Percentiles rank a stretch among this genome's conserved stretches.
These are phyloP conservation scores for Campoplex capitator DNA, from an alignment of 2,888 invertebrate species.

Conservation along the genomic window DNA sequence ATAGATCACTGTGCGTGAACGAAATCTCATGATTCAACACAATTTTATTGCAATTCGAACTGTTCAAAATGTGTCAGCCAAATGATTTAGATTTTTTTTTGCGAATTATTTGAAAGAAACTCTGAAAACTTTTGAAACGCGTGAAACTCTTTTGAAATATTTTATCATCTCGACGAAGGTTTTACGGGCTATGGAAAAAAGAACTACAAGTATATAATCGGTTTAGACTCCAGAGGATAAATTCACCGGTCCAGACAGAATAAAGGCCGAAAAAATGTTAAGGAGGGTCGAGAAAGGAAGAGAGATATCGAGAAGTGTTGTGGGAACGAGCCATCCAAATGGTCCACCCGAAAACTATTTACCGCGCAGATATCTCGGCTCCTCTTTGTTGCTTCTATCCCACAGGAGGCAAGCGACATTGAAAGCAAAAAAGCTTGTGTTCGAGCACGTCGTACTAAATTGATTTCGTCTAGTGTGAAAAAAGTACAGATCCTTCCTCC, in stretches of 20 bases:
- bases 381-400: slow-evolving; percentile 21
- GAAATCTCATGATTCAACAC: neutral
- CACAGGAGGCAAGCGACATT: slow-evolving; percentile 11
- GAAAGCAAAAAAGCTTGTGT: slow-evolving; percentile 16
- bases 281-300: slow-evolving; percentile 23
- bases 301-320: slow-evolving; percentile 28
- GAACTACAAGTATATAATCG: slow-evolving; percentile 17
- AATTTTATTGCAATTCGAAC: neutral
- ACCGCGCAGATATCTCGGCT: slow-evolving; percentile 38
- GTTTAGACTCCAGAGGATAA: slow-evolving; percentile 15
- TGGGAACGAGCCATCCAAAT: slow-evolving; percentile 2
- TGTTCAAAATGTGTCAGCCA: neutral
- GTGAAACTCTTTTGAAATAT: neutral
- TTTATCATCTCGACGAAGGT: slow-evolving; percentile 6
- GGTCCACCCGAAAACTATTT: slow-evolving; percentile 50
- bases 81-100: neutral
- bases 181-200: slow-evolving; percentile 3
- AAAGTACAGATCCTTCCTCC: slow-evolving; percentile 6
- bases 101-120: neutral
- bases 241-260: slow-evolving; percentile 20
- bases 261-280: slow-evolving; percentile 4
- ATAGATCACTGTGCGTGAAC: neutral
- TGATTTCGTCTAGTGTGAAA: slow-evolving; percentile 40
- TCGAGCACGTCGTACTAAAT: slow-evolving; percentile 39
- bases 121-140: neutral